Evolutionary conservation across 2,797 vertebrate species (phyloP).

Genomic region (Sibirionetta formosa): DNA sequence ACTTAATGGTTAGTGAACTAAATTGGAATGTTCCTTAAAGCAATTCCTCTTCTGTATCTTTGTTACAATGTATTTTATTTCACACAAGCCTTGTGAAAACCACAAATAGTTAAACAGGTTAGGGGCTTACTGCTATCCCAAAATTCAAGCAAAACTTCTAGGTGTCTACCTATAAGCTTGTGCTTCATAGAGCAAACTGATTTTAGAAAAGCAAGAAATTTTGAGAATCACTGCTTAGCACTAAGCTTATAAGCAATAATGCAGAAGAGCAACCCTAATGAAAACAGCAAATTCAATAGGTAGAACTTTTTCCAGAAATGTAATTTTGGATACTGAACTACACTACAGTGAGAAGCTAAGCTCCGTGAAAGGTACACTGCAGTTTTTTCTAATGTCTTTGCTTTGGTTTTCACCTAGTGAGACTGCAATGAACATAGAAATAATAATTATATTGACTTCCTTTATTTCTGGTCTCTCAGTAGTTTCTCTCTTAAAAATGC

Average conservation of each 20-base stretch:
- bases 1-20: slow-evolving; percentile 60
- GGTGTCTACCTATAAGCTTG: not conserved
- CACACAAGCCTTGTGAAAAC: not conserved
- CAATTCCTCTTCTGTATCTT: not conserved
- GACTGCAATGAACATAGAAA: not conserved
- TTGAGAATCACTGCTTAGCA: not conserved
- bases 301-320: not conserved
- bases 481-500: not conserved
- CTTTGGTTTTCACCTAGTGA: not conserved
- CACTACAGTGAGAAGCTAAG: not conserved
- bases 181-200: not conserved
- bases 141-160: not conserved
- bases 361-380: not conserved
- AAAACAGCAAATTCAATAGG: not conserved
- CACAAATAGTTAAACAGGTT: not conserved
- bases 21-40: slow-evolving; percentile 51
- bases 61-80: slow-evolving; percentile 4
- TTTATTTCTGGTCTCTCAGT: not conserved
- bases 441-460: not conserved
- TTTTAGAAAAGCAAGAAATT: slow-evolving; percentile 8
- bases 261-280: not conserved
- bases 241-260: not conserved
- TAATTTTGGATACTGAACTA: not conserved
- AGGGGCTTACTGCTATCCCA: not conserved
- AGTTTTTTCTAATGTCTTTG: not conserved